Percentiles rank a stretch among this genome's conserved stretches.
Conservation (phyloP, 2,888 invertebrate species). For the Ectobius pallidus region DNA sequence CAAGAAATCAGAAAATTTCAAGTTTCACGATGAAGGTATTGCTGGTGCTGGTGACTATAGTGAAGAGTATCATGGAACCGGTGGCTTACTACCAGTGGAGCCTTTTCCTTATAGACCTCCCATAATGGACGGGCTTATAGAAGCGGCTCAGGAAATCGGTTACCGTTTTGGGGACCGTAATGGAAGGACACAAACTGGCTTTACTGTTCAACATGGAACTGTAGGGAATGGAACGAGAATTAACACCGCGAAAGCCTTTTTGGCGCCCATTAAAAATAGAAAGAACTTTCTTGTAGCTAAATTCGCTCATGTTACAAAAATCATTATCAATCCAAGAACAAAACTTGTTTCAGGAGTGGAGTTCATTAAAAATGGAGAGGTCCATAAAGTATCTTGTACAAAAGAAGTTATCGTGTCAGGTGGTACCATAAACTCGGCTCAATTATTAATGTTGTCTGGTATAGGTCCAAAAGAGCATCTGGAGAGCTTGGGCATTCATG, state of each 20-base stretch:
- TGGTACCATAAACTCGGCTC: constrained; percentile 92
- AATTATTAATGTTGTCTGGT: constrained; percentile 91
- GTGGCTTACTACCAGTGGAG: constrained; percentile 77
- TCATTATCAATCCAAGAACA: constrained; percentile 74
- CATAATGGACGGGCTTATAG: constrained; percentile 28
- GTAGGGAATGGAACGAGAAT: constrained; percentile 83
- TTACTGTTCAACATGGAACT: constrained; percentile 86
- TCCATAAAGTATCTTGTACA: constrained; percentile 70
- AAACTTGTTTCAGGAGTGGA: constrained; percentile 82
- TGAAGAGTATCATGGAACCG: constrained; percentile 71
- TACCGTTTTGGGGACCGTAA: constrained; percentile 82
- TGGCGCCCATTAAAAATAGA: constrained; percentile 74
- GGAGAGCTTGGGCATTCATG: constrained; percentile 22
- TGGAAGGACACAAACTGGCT: constrained; percentile 82
- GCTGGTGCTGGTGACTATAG: neutral
- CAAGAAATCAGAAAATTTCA: constrained; percentile 80
- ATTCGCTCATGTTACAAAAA: constrained; percentile 76
- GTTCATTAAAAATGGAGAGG: constrained; percentile 69
- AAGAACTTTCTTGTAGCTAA: constrained; percentile 81
- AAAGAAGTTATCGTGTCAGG: constrained; percentile 89
- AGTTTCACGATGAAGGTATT: neutral
- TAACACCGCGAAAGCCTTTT: constrained; percentile 86
- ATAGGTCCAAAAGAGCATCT: constrained; percentile 73
- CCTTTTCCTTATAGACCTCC: constrained; percentile 46
- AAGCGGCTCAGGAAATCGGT: constrained; percentile 76